Conservation (phyloP, 2,888 invertebrate species). For the Volucella zonaria region DNA sequence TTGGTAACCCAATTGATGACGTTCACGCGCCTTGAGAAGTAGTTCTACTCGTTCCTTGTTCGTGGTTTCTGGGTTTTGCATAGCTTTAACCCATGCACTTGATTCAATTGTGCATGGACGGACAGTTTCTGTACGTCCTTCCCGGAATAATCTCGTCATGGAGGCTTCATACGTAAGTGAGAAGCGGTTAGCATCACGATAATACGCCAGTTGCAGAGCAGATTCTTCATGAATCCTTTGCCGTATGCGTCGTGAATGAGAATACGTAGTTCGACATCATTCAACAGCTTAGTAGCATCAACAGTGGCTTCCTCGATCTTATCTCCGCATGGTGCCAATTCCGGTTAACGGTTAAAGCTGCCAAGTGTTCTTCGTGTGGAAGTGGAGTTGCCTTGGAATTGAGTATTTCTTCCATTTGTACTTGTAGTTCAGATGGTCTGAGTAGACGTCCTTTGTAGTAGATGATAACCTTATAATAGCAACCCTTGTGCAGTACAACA, state of each 20-base stretch:
- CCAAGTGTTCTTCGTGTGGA: constrained; percentile 93
- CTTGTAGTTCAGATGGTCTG: constrained; percentile 94
- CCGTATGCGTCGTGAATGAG: constrained; percentile 94
- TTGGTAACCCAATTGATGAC: constrained; percentile 95
- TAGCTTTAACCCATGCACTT: constrained; percentile 94
- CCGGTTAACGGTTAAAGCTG: constrained; percentile 96
- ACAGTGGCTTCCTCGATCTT: too few relatives aligned
- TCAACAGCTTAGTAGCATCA: too few relatives aligned
- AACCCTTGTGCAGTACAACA: constrained; percentile 95
- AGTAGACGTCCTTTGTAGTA: constrained; percentile 93
- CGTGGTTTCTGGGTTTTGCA: constrained; percentile 88
- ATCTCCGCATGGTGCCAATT: too few relatives aligned
- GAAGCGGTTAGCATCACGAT: constrained; percentile 93
- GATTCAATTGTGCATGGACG: constrained; percentile 98
- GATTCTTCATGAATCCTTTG: constrained; percentile 99
- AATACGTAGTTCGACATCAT: constrained; percentile 96
- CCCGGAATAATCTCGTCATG: constrained; percentile 97
- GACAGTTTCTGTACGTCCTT: constrained; percentile 99
- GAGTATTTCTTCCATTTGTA: constrained; percentile 94
- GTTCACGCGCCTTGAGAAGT: constrained; percentile 88
- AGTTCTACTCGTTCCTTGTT: constrained; percentile 88
- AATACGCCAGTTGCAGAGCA: constrained; percentile 96
- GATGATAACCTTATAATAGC: constrained; percentile 96
- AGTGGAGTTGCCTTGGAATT: constrained; percentile 89
- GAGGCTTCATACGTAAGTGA: constrained; percentile 99